Evolutionary conservation across 2,888 invertebrate species (phyloP).

Genomic region (Dione juno): DNA sequence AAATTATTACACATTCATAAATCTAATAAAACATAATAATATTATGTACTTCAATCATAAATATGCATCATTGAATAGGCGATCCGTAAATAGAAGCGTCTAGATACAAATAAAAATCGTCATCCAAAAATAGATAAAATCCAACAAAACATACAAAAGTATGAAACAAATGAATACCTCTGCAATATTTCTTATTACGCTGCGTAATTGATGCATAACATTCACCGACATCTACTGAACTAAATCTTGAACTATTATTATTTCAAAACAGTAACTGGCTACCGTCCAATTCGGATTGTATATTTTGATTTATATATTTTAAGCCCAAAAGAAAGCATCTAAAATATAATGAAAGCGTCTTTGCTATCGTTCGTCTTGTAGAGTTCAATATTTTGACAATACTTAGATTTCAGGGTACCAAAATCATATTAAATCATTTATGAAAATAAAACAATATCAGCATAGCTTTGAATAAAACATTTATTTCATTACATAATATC

Average conservation of each 20-base stretch:
- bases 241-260: conserved; percentile 34
- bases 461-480: conserved; percentile 54
- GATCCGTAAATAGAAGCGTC: conserved; percentile 13
- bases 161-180: conserved; percentile 31
- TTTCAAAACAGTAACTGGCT: conserved; percentile 28
- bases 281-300: conserved; percentile 27
- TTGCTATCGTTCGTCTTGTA: conserved; percentile 76
- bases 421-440: conserved; percentile 36
- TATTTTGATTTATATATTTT: conserved; percentile 47
- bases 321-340: conserved; percentile 70
- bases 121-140: conserved; percentile 22
- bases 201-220: conserved; percentile 21
- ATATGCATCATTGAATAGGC: conserved; percentile 18
- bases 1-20: conserved; percentile 8
- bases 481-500: conserved; percentile 70
- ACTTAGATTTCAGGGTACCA: conserved; percentile 12
- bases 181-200: conserved; percentile 4
- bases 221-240: conserved; percentile 27
- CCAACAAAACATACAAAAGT: conserved; percentile 26
- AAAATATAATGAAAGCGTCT: conserved; percentile 68
- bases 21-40: not conserved
- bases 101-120: not conserved
- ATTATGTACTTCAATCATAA: not conserved
- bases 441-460: conserved; percentile 76
- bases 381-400: conserved; percentile 46